Evolutionary conservation across 2,888 invertebrate genomes (phyloP).

Genomic region (Apamea sordens): DNA sequence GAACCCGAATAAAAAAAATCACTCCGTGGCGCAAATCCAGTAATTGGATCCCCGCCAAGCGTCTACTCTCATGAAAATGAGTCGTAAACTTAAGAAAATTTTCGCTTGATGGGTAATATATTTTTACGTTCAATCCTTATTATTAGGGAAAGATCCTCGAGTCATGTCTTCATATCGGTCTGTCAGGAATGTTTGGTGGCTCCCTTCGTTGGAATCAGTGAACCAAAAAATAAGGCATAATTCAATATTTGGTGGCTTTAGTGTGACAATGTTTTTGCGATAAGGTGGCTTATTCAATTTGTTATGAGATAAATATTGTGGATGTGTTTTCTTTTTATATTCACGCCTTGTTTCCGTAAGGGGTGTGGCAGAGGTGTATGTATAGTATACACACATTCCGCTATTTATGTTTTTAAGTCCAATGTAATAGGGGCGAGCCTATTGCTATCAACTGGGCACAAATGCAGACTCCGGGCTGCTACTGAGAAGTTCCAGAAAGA

Average conservation of each 20-base stretch:
- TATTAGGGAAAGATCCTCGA: conserved; percentile 61
- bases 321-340: conserved; percentile 22
- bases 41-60: conserved; percentile 68
- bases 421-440: too few relatives aligned
- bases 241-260: conserved; percentile 60
- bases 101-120: conserved; percentile 67
- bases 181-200: conserved; percentile 63
- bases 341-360: background rate
- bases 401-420: background rate
- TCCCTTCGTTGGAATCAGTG: conserved; percentile 59
- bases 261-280: conserved; percentile 54
- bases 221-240: conserved; percentile 67
- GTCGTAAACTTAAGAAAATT: conserved; percentile 69
- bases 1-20: conserved; percentile 62
- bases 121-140: conserved; percentile 67
- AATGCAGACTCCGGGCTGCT: background rate
- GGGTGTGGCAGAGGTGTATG: background rate
- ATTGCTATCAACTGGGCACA: background rate
- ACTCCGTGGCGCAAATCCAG: conserved; percentile 62
- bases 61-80: conserved; percentile 67
- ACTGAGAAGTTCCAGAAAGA: background rate
- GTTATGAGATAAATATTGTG: conserved; percentile 33
- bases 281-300: conserved; percentile 59
- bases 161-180: conserved; percentile 63
- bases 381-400: background rate